Conservation (phyloP, 1,140 invertebrate genomes). For the Stegodyphus mimosarum region DNA sequence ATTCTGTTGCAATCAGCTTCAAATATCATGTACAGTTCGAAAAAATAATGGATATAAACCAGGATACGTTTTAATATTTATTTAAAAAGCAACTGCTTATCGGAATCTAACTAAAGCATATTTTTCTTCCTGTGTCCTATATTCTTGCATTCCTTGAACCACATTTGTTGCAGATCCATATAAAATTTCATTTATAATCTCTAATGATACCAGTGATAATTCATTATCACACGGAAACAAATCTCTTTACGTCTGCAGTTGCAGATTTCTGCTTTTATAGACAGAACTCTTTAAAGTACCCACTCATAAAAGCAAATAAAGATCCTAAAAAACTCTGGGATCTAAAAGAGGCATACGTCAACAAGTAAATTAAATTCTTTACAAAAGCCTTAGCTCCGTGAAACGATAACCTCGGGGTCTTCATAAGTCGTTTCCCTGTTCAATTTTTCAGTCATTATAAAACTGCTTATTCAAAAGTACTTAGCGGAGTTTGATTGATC, state of each 20-base stretch:
- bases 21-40: no score
- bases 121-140: no score
- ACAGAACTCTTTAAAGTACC: conserved; percentile 27
- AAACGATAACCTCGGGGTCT: conserved; percentile 19
- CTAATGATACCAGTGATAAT: no score
- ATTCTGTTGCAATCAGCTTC: no score
- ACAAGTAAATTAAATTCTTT: conserved; percentile 53
- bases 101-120: no score
- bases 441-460: conserved; percentile 54
- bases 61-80: no score
- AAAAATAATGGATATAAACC: no score
- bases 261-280: neutral
- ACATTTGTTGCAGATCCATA: no score
- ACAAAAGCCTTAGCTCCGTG: conserved; percentile 19
- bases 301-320: conserved; percentile 41
- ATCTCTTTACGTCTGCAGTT: conserved; percentile 5
- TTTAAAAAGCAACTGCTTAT: no score
- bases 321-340: conserved; percentile 20
- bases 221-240: conserved; percentile 9
- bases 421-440: conserved; percentile 18
- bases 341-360: conserved; percentile 31
- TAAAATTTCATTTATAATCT: no score
- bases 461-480: conserved; percentile 54
- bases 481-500: conserved; percentile 49
- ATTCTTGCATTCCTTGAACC: no score